Evolutionary conservation across 2,113 vertebrate species (phyloP).

Genomic region (Nasalis larvatus): DNA sequence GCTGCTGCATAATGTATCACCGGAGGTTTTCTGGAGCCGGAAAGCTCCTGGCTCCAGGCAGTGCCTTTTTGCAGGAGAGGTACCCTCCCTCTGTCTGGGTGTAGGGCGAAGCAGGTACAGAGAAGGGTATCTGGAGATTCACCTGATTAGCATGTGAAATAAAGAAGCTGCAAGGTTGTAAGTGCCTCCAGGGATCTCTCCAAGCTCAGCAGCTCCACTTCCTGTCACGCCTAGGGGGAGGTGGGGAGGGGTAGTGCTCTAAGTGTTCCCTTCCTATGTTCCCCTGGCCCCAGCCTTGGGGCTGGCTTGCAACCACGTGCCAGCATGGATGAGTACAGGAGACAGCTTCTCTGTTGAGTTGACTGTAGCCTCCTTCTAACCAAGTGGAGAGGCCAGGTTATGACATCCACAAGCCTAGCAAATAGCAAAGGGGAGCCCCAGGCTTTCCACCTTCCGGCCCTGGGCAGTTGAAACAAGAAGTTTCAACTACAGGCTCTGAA

Average conservation of each 20-base stretch:
- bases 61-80: slow-evolving; percentile 55
- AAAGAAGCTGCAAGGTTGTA: neutral
- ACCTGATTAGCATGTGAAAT: slow-evolving; percentile 1
- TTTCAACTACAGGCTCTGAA: neutral
- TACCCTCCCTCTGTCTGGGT: slow-evolving; percentile 39
- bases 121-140: neutral
- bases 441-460: neutral
- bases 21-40: slow-evolving; percentile 77
- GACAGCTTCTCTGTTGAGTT: neutral
- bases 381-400: neutral
- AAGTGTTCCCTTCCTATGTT: neutral
- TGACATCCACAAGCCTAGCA: neutral
- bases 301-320: neutral
- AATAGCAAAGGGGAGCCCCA: neutral
- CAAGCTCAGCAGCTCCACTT: neutral
- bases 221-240: neutral
- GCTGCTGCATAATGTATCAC: slow-evolving; percentile 85
- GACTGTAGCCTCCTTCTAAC: neutral
- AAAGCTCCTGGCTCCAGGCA: slow-evolving; percentile 78
- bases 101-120: slow-evolving; percentile 66
- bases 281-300: neutral
- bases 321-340: neutral
- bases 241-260: no score
- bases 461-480: neutral
- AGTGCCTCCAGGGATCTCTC: neutral